Base-by-base conservation (phyloP, 2,888 invertebrate species). In the Melipona bicolor region DNA sequence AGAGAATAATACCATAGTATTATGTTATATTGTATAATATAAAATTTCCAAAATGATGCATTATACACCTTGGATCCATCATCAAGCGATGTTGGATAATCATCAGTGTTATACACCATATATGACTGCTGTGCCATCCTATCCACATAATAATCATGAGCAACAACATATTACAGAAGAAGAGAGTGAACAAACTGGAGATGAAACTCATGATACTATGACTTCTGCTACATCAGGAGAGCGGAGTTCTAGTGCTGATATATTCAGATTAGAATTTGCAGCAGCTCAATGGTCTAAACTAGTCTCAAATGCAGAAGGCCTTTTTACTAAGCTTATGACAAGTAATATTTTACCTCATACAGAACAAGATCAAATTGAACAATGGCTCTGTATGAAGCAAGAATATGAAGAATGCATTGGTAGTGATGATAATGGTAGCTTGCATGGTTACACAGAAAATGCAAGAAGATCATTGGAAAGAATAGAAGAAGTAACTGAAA, bases 361-460 rank as follows among this genome's bases (percentile, higher is more conserved):
- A 82, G 97, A 97, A 92, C 96, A 97, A 87, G 97, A 97, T 91
- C 97, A 97, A 94, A 96, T 97, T 68, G 96, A 97, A 92, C 97
- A 97, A 89, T 98, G 98, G 98, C 95, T 98, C 27, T 97, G 97
- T 91, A 95, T 98, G 84, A 98, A 98, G 92, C 97, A 98, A 89
- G 98, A 98, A 94, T 98, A 97, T 94, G 97, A 98, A 94, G 98
- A 98, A 92, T 98, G 98, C 92, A 95, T 97, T 69, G 96, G 96
- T 84, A 95, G 94, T 85, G 96, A 96, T 90, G 95, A 95, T 64
- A 92, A 91, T 0, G 91, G 91, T 15, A 93, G 93, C 79, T 87
- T 94, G 71, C 95, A 95, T 77, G 94, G 93, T 0, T 93, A 88
- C 36, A 94, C 94, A 19, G 95, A 95, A n/a, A 95, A 95, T 88